Evolutionary conservation across 2,888 invertebrate genomes (phyloP).

Genomic region (Tupiocoris notatus): DNA sequence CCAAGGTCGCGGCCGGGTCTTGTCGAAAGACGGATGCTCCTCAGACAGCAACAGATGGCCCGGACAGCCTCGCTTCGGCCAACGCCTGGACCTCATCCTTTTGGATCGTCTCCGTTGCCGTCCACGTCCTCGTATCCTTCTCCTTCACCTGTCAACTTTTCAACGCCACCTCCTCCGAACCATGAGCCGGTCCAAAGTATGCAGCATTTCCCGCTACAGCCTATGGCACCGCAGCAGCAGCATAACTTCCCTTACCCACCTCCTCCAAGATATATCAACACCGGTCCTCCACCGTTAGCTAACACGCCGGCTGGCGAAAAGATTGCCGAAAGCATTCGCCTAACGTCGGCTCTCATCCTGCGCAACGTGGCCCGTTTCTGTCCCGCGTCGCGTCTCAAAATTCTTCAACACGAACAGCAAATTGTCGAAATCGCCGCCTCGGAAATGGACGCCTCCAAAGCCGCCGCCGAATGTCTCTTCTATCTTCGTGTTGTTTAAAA

Average conservation of each 20-base stretch:
- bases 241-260: not conserved
- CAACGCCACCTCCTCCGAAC: not conserved
- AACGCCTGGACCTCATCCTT: not conserved
- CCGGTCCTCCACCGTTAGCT: conserved; percentile 17
- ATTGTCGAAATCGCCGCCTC: conserved; percentile 27
- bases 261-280: conserved; percentile 10
- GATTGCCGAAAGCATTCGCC: conserved; percentile 33
- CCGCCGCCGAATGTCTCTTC: conserved; percentile 32
- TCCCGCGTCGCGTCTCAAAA: not conserved
- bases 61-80: not conserved
- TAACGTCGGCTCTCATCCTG: conserved; percentile 26
- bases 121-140: not conserved
- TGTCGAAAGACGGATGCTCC: not conserved
- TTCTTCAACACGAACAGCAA: conserved; percentile 29
- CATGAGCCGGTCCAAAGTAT: not conserved
- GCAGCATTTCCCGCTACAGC: not conserved
- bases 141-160: not conserved
- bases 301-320: conserved; percentile 25
- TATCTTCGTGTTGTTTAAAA: conserved; percentile 8
- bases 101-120: not conserved
- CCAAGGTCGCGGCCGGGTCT: conserved; percentile 9
- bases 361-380: conserved; percentile 20
- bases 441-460: conserved; percentile 26
- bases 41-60: not conserved
- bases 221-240: not conserved